A percentile compares a stretch with the other conserved stretches of the same genome.
phyloP scores from a whole-genome alignment of 2,888 invertebrate genomes.

The Acanthococcus lagerstroemiae region DNA sequence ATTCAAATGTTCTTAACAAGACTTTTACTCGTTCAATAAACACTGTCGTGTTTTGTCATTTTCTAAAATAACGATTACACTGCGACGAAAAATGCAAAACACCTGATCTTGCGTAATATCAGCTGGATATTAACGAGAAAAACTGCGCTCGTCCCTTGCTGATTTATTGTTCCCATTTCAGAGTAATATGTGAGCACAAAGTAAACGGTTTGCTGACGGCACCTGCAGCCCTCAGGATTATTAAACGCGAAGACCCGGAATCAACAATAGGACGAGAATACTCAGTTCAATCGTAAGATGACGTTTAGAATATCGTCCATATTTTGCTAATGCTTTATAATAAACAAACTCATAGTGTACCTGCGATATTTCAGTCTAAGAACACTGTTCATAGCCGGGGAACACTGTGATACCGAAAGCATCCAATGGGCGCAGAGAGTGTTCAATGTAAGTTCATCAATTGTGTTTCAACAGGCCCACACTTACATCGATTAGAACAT shows the following conservation, averaged over 20 bases:
- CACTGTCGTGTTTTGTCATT: background rate
- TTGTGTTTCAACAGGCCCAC: no score
- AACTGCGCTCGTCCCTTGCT: no score
- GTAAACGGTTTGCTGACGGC: conserved; percentile 80
- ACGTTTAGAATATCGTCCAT: conserved; percentile 37
- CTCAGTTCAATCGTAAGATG: conserved; percentile 52
- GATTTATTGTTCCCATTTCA: conserved; percentile 39
- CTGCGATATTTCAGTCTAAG: conserved; percentile 40
- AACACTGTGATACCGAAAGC: conserved; percentile 86
- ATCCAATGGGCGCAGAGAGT: conserved; percentile 62
- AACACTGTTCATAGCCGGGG: conserved; percentile 71
- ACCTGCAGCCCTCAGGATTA: conserved; percentile 78
- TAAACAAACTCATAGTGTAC: no score
- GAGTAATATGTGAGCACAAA: conserved; percentile 76
- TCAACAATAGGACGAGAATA: conserved; percentile 58
- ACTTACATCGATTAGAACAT: no score
- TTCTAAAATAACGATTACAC: background rate
- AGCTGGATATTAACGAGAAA: no score
- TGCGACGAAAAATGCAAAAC: background rate
- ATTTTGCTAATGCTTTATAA: background rate
- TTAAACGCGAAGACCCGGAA: conserved; percentile 70
- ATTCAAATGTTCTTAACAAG: no score
- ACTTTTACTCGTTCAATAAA: no score
- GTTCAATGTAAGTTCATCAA: conserved; percentile 47
- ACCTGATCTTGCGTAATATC: no score